Base-by-base conservation (phyloP, 2,888 invertebrate species). In the Ennomos fuscantarius region DNA sequence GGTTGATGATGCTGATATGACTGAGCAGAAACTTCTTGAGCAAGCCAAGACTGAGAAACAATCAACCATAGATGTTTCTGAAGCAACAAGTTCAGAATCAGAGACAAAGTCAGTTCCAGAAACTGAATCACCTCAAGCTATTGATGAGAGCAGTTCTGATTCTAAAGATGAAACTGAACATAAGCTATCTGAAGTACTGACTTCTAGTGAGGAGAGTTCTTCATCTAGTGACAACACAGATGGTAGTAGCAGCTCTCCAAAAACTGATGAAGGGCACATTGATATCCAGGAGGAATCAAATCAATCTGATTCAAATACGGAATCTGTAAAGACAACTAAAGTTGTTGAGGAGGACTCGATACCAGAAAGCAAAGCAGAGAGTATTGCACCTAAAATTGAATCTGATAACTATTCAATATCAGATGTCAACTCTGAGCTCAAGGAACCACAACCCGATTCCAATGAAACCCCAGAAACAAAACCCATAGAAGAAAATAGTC, bases 141-240 rank as follows among this genome's bases (percentile, higher is more conserved):
- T 76, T 55, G 87, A 86, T 63, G 89, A 89, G 63, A 89, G 78
- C 63, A 88, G 85, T 69, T 84, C 87, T 15, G 87, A 88, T 66
- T 84, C 86, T n/a, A 89, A 89, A 73, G 88, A 89, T 58, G 86
- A 87, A 40, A 49, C 67, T 55, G 89, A 91, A 42, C 68, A 76
- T 10, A 89, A 89, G 71, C 73, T 78, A 11, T 80, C 84, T 55
- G 90, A 91, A 73, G 80, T 87, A 1, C 84, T 80, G 43, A 85
- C 86, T 41, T 88, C 90, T 36, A 90, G 88, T 73, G 92, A 91
- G 66, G 90, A 90, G 65, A 91, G 88, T 66, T 91, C 89, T 15
- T 89, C 89, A 34, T 89, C 89, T 9, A 90, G 89, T 78, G 92
- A 90, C 51, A 90, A 89, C 50, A 90, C 86, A 55, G 89, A 90